Evolutionary conservation across 2,888 invertebrate genomes (phyloP).

Genomic region (Stenodera caucasica): DNA sequence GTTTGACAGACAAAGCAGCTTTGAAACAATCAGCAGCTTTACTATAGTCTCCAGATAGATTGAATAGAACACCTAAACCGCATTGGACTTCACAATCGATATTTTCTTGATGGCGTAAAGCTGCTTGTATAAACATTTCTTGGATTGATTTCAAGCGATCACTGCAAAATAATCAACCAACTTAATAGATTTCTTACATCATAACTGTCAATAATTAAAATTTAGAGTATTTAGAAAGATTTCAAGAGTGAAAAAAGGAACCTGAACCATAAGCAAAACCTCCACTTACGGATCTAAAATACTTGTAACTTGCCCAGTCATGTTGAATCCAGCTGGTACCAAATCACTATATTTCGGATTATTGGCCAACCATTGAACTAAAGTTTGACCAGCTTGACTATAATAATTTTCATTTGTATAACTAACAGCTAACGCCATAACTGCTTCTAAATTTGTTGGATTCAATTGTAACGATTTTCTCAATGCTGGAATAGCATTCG

Average conservation of each 20-base stretch:
- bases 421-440: slow-evolving; percentile 90
- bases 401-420: slow-evolving; percentile 96
- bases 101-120: slow-evolving; percentile 70
- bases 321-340: slow-evolving; percentile 60
- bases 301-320: slow-evolving; percentile 57
- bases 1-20: slow-evolving; percentile 81
- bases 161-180: slow-evolving; percentile 55
- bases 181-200: no score
- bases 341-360: slow-evolving; percentile 83
- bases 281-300: slow-evolving; percentile 56
- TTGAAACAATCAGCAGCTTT: slow-evolving; percentile 97
- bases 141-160: slow-evolving; percentile 68
- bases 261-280: no score
- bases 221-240: no score
- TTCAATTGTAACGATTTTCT: slow-evolving; percentile 81
- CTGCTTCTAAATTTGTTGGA: slow-evolving; percentile 77
- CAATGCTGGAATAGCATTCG: slow-evolving; percentile 87
- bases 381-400: slow-evolving; percentile 81
- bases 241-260: no score
- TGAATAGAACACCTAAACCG: slow-evolving; percentile 93
- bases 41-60: slow-evolving; percentile 90
- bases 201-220: no score
- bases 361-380: slow-evolving; percentile 75
- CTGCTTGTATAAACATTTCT: slow-evolving; percentile 76
- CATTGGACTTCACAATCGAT: slow-evolving; percentile 91